Conservation (phyloP, 2,113 vertebrate genomes). For the Verasper variegatus region DNA sequence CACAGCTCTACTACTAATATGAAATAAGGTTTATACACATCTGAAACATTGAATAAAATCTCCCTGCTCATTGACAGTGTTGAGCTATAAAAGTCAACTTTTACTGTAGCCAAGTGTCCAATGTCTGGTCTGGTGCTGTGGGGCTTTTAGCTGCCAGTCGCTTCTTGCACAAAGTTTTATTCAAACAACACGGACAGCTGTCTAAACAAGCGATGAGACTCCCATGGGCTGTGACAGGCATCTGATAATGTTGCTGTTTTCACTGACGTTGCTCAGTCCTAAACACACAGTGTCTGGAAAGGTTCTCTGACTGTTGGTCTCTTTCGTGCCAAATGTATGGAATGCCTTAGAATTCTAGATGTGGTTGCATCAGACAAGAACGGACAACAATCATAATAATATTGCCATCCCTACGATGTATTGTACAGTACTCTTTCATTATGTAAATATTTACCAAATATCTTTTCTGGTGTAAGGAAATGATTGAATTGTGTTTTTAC, state of each 20-base stretch:
- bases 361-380: no score
- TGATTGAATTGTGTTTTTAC: no score
- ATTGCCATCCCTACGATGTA: neutral
- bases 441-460: no score
- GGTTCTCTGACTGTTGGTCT: neutral
- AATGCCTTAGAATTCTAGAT: no score
- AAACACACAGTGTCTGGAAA: neutral
- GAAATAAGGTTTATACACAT: no score
- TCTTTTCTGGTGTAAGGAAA: no score
- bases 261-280: neutral
- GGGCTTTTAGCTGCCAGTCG: neutral
- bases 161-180: neutral
- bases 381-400: no score
- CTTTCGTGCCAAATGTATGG: neutral
- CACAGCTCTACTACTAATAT: no score
- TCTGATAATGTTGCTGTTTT: neutral
- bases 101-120: neutral
- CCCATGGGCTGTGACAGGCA: neutral
- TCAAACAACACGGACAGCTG: neutral
- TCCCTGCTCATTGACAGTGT: no score
- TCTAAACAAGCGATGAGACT: neutral
- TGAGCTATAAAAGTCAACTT: neutral
- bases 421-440: no score
- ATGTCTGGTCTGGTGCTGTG: neutral
- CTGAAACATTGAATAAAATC: no score